Percentiles rank a stretch among this genome's conserved stretches.
These are phyloP conservation scores for Helostoma temminkii DNA, from an alignment of 2,797 vertebrate genomes.

Conservation along the genomic window DNA sequence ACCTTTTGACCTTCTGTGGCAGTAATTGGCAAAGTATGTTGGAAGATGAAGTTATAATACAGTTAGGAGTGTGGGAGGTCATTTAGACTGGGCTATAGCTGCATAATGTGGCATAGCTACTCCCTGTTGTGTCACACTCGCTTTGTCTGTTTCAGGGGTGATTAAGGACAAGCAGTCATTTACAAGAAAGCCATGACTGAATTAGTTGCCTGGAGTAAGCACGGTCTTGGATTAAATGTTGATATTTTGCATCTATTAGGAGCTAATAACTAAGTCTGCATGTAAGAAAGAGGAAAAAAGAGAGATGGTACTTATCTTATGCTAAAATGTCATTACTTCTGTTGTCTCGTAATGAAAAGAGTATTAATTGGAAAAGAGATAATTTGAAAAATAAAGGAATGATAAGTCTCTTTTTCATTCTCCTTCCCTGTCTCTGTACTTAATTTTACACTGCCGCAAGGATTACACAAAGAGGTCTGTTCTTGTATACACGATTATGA, in stretches of 20 bases:
- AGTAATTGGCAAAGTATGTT: slow-evolving; percentile 73
- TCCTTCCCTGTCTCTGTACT: slow-evolving; percentile 16
- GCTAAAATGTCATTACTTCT: slow-evolving; percentile 63
- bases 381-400: slow-evolving; percentile 49
- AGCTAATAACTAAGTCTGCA: slow-evolving; percentile 25
- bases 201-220: slow-evolving; percentile 51
- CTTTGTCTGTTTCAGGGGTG: slow-evolving; percentile 57
- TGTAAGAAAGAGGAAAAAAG: slow-evolving; percentile 14
- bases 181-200: slow-evolving; percentile 52
- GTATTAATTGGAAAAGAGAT: slow-evolving; percentile 56
- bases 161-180: slow-evolving; percentile 69
- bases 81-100: slow-evolving; percentile 48
- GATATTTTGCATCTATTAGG: slow-evolving; percentile 58
- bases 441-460: slow-evolving; percentile 50
- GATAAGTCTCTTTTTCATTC: slow-evolving; percentile 45
- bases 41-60: slow-evolving; percentile 70
- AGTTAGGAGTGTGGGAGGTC: slow-evolving; percentile 60
- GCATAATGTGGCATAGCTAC: slow-evolving; percentile 72
- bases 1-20: slow-evolving; percentile 68
- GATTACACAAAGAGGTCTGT: slow-evolving; percentile 59
- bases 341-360: slow-evolving; percentile 53
- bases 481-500: slow-evolving; percentile 47
- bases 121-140: slow-evolving; percentile 44
- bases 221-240: slow-evolving; percentile 38
- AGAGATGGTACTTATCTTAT: slow-evolving; percentile 28